phyloP scores from a whole-genome alignment of 2,888 invertebrate species.

The Melipona bicolor region DNA sequence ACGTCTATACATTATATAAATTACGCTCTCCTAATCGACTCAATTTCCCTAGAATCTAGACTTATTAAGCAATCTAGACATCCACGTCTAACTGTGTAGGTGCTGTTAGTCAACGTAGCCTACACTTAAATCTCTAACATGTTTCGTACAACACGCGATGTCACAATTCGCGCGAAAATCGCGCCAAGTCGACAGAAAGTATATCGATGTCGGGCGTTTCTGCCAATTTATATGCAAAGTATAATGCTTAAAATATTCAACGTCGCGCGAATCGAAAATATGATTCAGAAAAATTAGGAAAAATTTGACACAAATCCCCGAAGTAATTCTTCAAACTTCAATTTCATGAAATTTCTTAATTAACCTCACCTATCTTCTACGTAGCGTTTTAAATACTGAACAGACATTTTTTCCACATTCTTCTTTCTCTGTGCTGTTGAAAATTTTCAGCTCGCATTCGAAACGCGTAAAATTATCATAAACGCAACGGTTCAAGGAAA shows the following conservation, averaged over 20 bases:
- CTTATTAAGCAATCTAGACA: slow-evolving; percentile 7
- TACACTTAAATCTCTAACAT: neutral
- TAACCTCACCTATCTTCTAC: neutral
- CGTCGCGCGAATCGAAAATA: neutral
- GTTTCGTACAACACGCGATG: neutral
- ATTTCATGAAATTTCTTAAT: neutral
- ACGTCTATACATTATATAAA: neutral
- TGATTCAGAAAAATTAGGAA: neutral
- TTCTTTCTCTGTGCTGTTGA: no score
- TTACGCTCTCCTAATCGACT: neutral
- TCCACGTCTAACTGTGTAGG: neutral
- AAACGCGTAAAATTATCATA: neutral
- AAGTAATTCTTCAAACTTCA: neutral
- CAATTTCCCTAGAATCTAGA: neutral
- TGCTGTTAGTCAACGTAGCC: neutral
- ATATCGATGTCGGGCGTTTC: neutral
- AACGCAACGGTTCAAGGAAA: neutral
- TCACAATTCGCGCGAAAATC: neutral
- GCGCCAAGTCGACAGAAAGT: neutral
- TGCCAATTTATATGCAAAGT: neutral
- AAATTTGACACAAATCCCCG: neutral
- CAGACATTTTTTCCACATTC: no score
- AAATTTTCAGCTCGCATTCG: no score
- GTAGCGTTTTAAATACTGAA: neutral
- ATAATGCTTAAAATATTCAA: neutral